Conservation (phyloP, 2,797 vertebrate species). For the Staurois parvus region DNA sequence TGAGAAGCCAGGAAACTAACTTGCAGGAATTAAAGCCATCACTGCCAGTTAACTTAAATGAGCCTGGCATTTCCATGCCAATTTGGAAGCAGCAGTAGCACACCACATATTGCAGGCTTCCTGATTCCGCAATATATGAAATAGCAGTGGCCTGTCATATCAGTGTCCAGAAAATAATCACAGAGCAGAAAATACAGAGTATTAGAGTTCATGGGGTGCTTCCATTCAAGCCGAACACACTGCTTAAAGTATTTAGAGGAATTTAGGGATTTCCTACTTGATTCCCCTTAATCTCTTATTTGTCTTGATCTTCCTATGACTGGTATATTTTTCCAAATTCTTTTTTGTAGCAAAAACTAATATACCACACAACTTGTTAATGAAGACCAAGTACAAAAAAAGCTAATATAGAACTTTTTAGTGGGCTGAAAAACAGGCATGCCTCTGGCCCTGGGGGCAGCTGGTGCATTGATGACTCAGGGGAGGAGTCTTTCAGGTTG, state of each 20-base stretch:
- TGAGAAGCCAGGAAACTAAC: constrained; percentile 23
- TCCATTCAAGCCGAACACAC: background rate
- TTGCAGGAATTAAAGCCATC: background rate
- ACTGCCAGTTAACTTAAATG: background rate
- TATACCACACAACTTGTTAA: too few species aligned
- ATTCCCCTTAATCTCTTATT: background rate
- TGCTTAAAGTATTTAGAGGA: background rate
- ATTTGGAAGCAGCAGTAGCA: background rate
- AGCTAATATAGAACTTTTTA: too few species aligned
- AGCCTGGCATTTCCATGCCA: constrained; percentile 16
- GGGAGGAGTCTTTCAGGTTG: too few species aligned
- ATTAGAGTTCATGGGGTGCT: background rate
- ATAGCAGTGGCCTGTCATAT: background rate
- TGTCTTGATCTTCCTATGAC: too few species aligned
- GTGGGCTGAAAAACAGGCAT: too few species aligned
- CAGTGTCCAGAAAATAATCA: fast-evolving
- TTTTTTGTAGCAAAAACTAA: too few species aligned
- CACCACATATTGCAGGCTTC: background rate
- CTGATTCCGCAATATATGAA: background rate
- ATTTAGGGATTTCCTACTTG: background rate
- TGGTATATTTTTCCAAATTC: too few species aligned
- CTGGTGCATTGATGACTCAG: too few species aligned
- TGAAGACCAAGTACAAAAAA: too few species aligned
- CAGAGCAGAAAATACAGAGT: background rate
- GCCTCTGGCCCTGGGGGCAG: too few species aligned